These are phyloP conservation scores for Coluber constrictor DNA, from an alignment of 2,797 vertebrate species.

Conservation along the genomic window DNA sequence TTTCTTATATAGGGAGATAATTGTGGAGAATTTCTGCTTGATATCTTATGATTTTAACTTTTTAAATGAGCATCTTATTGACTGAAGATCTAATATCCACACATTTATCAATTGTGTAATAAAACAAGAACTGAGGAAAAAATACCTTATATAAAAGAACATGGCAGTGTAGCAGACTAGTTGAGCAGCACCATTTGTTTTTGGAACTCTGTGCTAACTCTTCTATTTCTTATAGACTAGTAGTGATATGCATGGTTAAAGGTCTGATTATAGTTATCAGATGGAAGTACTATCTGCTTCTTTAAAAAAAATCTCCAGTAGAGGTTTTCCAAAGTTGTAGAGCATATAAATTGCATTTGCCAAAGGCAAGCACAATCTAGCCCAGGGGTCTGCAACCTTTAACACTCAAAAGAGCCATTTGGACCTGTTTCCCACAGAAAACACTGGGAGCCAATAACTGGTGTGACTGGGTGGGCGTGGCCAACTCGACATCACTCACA, in stretches of 20 bases:
- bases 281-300: background rate
- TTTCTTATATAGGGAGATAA: background rate
- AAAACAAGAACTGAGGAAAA: background rate
- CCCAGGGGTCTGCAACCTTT: too few relatives aligned
- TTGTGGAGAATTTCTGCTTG: background rate
- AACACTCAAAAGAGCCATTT: too few relatives aligned
- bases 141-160: background rate
- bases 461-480: too few relatives aligned
- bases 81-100: background rate
- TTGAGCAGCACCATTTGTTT: background rate
- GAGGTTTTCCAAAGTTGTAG: too few relatives aligned
- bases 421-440: too few relatives aligned
- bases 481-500: too few relatives aligned
- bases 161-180: background rate
- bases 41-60: accelerated
- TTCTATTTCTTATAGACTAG: background rate
- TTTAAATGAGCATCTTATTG: background rate
- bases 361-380: too few relatives aligned
- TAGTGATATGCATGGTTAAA: background rate
- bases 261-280: background rate
- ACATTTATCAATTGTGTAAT: background rate
- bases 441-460: too few relatives aligned
- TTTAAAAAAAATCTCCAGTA: too few relatives aligned
- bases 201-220: background rate
- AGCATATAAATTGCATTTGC: too few relatives aligned